Conservation (phyloP, 2,113 vertebrate genomes). For the Cranoglanis bouderius region DNA sequence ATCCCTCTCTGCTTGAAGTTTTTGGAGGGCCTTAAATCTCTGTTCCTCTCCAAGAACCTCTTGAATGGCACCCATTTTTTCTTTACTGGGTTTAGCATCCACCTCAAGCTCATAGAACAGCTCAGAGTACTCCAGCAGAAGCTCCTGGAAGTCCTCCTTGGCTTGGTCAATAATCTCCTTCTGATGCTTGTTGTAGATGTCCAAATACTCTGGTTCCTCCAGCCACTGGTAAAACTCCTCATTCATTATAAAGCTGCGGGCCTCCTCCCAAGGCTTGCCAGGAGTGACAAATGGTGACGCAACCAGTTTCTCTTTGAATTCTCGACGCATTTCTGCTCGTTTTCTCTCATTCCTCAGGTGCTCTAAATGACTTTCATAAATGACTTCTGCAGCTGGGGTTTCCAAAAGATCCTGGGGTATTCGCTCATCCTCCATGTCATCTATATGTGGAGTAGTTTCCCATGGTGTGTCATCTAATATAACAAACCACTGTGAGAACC, state of each 20-base stretch:
- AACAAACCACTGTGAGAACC: slow-evolving; percentile 91
- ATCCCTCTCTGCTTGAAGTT: slow-evolving; percentile 93
- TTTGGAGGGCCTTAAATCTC: slow-evolving; percentile 91
- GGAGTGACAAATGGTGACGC: slow-evolving; percentile 90
- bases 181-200: slow-evolving; percentile 93
- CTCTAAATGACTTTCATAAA: slow-evolving; percentile 85
- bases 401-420: slow-evolving; percentile 94
- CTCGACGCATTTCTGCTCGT: slow-evolving; percentile 83
- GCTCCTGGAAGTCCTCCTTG: slow-evolving; percentile 97
- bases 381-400: slow-evolving; percentile 77
- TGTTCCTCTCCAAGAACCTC: slow-evolving; percentile 92
- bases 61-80: slow-evolving; percentile 98
- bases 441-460: slow-evolving; percentile 87
- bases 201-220: slow-evolving; percentile 86
- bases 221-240: slow-evolving; percentile 95
- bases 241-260: slow-evolving; percentile 94
- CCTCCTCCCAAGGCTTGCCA: slow-evolving; percentile 96
- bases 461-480: slow-evolving; percentile 93
- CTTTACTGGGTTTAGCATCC: slow-evolving; percentile 97
- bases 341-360: slow-evolving; percentile 86
- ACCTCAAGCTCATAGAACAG: slow-evolving; percentile 96
- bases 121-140: slow-evolving; percentile 94
- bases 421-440: slow-evolving; percentile 83
- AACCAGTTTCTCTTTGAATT: slow-evolving; percentile 88
- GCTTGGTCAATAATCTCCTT: slow-evolving; percentile 93